Conservation (phyloP, 2,797 vertebrate species). For the Pipistrellus pygmaeus region DNA sequence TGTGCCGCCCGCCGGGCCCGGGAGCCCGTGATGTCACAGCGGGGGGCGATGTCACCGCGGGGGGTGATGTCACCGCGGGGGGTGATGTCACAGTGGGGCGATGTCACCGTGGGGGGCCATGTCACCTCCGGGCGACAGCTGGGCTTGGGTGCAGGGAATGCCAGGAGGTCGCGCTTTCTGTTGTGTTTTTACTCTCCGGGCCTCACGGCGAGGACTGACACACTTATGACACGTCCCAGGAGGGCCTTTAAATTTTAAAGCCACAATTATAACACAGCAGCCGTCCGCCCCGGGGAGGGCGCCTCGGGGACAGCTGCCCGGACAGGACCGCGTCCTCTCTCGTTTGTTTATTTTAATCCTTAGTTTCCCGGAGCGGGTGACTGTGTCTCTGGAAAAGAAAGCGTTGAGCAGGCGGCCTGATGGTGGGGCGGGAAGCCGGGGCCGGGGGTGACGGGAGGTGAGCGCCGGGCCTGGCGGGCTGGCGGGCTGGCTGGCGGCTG, state of each 20-base stretch:
- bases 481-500: not conserved
- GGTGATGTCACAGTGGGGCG: slow-evolving; percentile 77
- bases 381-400: slow-evolving; percentile 41
- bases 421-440: not conserved
- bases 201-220: slow-evolving; percentile 87
- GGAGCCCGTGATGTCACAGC: not conserved
- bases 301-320: slow-evolving; percentile 88
- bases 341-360: slow-evolving; percentile 85
- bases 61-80: no score
- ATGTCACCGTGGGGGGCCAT: slow-evolving; percentile 17
- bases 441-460: not conserved
- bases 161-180: slow-evolving; percentile 82
- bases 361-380: slow-evolving; percentile 53
- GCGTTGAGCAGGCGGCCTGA: slow-evolving; percentile 20
- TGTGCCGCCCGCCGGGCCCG: slow-evolving; percentile 73
- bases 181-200: slow-evolving; percentile 86
- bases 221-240: slow-evolving; percentile 88
- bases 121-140: slow-evolving; percentile 79
- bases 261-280: slow-evolving; percentile 91
- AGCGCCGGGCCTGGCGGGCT: slow-evolving; percentile 27
- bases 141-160: slow-evolving; percentile 79
- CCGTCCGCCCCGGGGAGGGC: slow-evolving; percentile 88
- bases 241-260: slow-evolving; percentile 90
- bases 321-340: slow-evolving; percentile 83
- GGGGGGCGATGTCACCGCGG: not conserved